Conservation (phyloP, 2,797 vertebrate genomes). For the Glyptemys insculpta region DNA sequence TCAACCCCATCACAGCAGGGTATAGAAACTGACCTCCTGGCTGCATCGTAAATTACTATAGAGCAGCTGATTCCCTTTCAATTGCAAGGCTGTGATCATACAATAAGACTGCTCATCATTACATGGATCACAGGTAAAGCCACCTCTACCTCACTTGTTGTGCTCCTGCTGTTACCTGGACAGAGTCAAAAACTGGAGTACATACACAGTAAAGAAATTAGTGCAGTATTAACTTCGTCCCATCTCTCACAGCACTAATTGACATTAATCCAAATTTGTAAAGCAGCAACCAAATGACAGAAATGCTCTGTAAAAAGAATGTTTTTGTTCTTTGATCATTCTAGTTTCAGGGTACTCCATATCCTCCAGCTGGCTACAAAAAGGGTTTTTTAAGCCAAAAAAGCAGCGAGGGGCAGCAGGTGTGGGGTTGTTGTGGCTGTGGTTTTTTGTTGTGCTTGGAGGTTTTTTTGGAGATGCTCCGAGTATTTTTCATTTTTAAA, state of each 20-base stretch:
- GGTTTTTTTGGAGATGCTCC: background rate
- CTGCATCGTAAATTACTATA: background rate
- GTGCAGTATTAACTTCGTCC: background rate
- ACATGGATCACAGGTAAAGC: background rate
- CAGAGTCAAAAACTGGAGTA: background rate
- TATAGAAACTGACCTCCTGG: background rate
- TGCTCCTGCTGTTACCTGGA: background rate
- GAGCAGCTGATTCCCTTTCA: background rate
- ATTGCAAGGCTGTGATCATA: background rate
- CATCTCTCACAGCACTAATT: conserved; percentile 25
- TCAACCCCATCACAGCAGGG: background rate
- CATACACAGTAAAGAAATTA: background rate
- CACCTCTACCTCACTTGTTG: background rate
- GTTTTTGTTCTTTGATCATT: background rate
- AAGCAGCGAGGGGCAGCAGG: background rate
- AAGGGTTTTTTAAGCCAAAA: background rate
- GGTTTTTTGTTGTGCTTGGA: background rate
- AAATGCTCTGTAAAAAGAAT: background rate
- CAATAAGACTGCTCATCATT: background rate
- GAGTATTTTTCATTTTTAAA: background rate
- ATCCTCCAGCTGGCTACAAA: background rate
- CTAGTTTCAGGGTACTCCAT: background rate
- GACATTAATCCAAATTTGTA: background rate
- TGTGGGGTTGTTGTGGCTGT: background rate
- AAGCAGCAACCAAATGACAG: background rate